Evolutionary conservation across 2,888 invertebrate species (phyloP).

Genomic region (Siphlonurus alternatus): DNA sequence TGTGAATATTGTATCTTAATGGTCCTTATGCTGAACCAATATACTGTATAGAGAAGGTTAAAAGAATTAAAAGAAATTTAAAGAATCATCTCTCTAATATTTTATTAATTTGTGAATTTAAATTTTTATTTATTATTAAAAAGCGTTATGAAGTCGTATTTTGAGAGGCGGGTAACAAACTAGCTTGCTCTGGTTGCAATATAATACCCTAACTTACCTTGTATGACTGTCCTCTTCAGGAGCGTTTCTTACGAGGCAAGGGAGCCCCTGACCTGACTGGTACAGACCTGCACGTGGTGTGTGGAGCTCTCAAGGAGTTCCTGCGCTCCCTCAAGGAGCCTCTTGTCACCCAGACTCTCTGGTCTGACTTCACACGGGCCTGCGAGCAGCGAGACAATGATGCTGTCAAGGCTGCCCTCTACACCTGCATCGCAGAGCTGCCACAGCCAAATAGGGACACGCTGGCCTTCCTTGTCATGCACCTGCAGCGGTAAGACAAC

Average conservation of each 20-base stretch:
- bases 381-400: slow-evolving; percentile 36
- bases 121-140: no score
- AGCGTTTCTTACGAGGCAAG: slow-evolving; percentile 73
- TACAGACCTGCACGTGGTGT: slow-evolving; percentile 68
- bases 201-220: not conserved
- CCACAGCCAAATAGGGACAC: slow-evolving; percentile 92
- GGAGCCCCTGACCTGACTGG: slow-evolving; percentile 56
- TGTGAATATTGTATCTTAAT: not conserved
- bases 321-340: slow-evolving; percentile 78
- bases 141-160: no score
- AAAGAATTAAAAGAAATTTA: not conserved
- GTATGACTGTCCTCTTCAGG: slow-evolving; percentile 25
- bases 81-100: no score
- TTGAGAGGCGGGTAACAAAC: no score
- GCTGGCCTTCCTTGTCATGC: slow-evolving; percentile 78
- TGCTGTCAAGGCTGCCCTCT: slow-evolving; percentile 45
- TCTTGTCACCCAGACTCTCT: slow-evolving; percentile 61
- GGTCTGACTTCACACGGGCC: slow-evolving; percentile 65
- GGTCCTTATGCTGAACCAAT: no score
- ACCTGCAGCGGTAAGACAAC: slow-evolving; percentile 53
- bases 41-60: not conserved
- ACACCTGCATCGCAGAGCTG: slow-evolving; percentile 62
- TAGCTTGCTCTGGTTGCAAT: no score
- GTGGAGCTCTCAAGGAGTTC: slow-evolving; percentile 91
- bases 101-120: no score